Conservation (phyloP, 2,797 vertebrate species). For the Toxotes lorentzi region DNA sequence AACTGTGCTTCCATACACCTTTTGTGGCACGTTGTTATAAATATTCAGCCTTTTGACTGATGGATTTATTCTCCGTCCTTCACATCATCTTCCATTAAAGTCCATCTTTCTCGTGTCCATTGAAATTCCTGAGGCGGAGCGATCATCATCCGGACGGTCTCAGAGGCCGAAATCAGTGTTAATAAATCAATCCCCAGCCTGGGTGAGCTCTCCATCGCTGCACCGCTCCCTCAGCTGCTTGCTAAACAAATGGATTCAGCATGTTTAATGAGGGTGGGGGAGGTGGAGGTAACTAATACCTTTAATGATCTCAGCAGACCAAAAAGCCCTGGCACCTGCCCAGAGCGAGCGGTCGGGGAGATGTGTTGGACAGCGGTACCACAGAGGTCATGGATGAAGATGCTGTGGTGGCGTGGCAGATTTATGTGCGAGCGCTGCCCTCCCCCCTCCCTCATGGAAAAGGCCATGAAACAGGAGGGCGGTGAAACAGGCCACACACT, state of each 20-base stretch:
- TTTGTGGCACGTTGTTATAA: background rate
- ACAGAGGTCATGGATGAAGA: slow-evolving; percentile 59
- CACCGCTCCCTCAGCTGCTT: slow-evolving; percentile 71
- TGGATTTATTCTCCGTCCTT: slow-evolving; percentile 40
- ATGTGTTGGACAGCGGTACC: slow-evolving; percentile 58
- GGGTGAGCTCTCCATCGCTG: slow-evolving; percentile 56
- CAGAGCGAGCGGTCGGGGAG: slow-evolving; percentile 60
- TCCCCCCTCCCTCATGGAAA: slow-evolving; percentile 30
- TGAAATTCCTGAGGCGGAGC: slow-evolving; percentile 69
- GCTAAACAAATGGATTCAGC: slow-evolving; percentile 83
- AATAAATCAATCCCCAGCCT: slow-evolving; percentile 80
- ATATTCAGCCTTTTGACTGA: slow-evolving; percentile 29
- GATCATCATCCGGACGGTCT: slow-evolving; percentile 67
- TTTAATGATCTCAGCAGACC: slow-evolving; percentile 81
- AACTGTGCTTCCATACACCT: background rate
- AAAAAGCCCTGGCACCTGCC: slow-evolving; percentile 63
- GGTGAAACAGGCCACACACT: slow-evolving; percentile 59
- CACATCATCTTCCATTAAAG: slow-evolving; percentile 43
- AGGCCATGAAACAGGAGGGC: slow-evolving; percentile 50
- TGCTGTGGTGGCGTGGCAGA: slow-evolving; percentile 62
- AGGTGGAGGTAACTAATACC: slow-evolving; percentile 73
- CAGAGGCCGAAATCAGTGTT: slow-evolving; percentile 75
- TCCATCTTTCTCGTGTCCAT: slow-evolving; percentile 45
- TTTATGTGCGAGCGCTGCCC: slow-evolving; percentile 57
- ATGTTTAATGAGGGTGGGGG: slow-evolving; percentile 79